A percentile compares a stretch with the other conserved stretches of the same genome.
Evolutionary conservation across 2,113 vertebrate species (phyloP).

Genomic region (Percopsis transmontana): DNA sequence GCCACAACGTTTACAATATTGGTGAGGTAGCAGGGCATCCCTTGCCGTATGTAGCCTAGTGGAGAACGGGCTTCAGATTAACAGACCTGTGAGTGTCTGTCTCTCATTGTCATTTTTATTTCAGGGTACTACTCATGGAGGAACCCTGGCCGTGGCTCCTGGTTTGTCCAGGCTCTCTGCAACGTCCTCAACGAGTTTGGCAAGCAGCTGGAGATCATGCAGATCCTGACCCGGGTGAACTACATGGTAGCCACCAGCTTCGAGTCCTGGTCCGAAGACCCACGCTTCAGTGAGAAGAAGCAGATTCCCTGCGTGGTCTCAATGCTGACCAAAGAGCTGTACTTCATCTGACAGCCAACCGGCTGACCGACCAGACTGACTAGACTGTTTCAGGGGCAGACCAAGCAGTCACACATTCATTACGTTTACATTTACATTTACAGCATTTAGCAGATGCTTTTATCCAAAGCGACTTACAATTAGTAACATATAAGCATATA

Average conservation of each 20-base stretch:
- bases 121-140: slow-evolving; percentile 98
- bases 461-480: too few species aligned
- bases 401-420: slow-evolving; percentile 69
- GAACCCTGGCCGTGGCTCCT: slow-evolving; percentile 90
- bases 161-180: slow-evolving; percentile 97
- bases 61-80: too few species aligned
- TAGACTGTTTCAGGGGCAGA: slow-evolving; percentile 53
- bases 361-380: slow-evolving; percentile 35
- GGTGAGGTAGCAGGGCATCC: too few species aligned
- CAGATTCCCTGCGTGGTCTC: slow-evolving; percentile 97
- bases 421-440: too few species aligned
- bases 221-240: slow-evolving; percentile 96
- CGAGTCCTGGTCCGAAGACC: slow-evolving; percentile 88
- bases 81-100: not conserved
- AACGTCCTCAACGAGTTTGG: slow-evolving; percentile 87
- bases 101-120: not conserved
- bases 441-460: too few species aligned
- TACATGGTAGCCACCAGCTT: slow-evolving; percentile 90
- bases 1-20: too few species aligned
- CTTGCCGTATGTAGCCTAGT: too few species aligned
- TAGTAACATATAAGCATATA: too few species aligned
- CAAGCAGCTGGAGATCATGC: slow-evolving; percentile 94
- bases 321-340: slow-evolving; percentile 98
- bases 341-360: slow-evolving; percentile 82
- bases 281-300: slow-evolving; percentile 89